These are phyloP conservation scores for Spea multiplicata DNA, from an alignment of 2,113 vertebrate species.

Conservation along the genomic window DNA sequence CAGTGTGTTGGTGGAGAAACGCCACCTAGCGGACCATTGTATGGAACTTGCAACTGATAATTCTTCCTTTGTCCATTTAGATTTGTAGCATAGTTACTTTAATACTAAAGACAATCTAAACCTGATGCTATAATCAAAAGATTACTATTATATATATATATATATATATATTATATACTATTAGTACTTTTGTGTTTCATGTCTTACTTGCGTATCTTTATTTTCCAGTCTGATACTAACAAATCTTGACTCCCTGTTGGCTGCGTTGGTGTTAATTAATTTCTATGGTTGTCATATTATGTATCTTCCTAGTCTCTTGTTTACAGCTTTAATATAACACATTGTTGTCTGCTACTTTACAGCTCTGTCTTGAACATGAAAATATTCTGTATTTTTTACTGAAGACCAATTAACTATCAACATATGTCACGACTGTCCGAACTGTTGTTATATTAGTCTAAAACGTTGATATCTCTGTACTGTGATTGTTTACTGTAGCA, in stretches of 20 bases:
- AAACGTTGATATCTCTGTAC: not conserved
- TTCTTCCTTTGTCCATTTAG: not conserved
- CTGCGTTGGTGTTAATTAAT: constrained; percentile 18
- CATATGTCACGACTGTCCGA: not conserved
- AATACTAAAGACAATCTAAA: not conserved
- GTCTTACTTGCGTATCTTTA: not conserved
- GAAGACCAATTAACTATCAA: not conserved
- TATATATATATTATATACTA: not conserved
- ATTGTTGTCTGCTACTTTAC: constrained; percentile 28
- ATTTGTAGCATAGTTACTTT: not conserved
- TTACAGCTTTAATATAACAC: not conserved
- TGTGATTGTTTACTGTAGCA: not conserved
- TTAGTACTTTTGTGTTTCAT: not conserved
- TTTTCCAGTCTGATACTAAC: constrained; percentile 8
- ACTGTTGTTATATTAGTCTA: not conserved
- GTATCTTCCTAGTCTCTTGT: constrained; percentile 15
- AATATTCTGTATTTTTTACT: not conserved
- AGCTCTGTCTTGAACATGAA: not conserved
- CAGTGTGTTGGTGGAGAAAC: not conserved
- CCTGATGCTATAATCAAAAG: not conserved
- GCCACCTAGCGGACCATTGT: not conserved
- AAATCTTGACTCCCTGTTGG: constrained; percentile 3
- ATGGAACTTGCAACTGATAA: not conserved
- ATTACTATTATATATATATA: not conserved
- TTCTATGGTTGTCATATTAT: constrained; percentile 4